Conservation (phyloP, 2,113 vertebrate species). For the Pangasianodon gigas region DNA sequence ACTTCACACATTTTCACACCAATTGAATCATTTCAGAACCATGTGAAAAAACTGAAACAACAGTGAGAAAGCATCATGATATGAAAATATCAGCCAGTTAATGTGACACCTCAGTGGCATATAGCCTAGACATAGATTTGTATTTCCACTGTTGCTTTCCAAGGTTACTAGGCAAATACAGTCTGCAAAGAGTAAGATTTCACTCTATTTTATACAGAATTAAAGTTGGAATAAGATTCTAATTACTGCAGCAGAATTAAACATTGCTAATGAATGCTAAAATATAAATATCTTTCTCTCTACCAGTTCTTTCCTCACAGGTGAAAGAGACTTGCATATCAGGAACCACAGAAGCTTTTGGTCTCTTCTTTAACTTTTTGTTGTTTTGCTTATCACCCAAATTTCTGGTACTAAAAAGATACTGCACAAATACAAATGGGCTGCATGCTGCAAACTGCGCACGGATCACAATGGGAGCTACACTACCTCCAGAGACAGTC, state of each 20-base stretch:
- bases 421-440: not conserved
- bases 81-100: not conserved
- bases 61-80: not conserved
- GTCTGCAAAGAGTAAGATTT: not conserved
- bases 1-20: not conserved
- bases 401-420: not conserved
- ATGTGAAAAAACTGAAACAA: not conserved
- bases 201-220: not conserved
- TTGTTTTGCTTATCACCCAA: not conserved
- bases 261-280: conserved; percentile 4
- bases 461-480: not conserved
- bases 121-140: not conserved
- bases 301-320: not conserved
- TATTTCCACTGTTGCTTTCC: not conserved
- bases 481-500: not conserved
- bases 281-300: not conserved
- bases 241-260: not conserved
- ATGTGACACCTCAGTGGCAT: not conserved
- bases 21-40: not conserved
- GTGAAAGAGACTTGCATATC: not conserved
- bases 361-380: not conserved
- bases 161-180: not conserved
- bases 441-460: not conserved
- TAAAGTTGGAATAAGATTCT: not conserved
- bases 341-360: not conserved